Evolutionary conservation across 2,113 vertebrate genomes (phyloP).

Genomic region (human): DNA sequence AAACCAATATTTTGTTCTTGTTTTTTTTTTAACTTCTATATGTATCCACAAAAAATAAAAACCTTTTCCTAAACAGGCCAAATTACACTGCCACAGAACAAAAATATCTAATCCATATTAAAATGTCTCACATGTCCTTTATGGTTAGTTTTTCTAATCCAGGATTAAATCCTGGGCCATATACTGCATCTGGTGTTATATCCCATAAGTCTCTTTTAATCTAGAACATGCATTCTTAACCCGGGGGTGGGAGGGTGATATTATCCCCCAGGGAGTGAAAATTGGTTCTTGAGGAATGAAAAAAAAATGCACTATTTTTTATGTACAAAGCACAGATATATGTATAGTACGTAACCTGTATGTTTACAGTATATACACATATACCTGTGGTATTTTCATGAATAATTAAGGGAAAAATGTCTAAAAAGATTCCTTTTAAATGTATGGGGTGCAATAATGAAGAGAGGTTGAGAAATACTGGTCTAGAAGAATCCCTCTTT

Average conservation of each 20-base stretch:
- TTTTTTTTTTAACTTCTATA: background rate
- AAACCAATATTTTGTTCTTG: background rate
- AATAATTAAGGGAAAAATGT: background rate
- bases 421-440: background rate
- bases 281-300: background rate
- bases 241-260: background rate
- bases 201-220: background rate
- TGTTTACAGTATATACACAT: background rate
- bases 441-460: background rate
- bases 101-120: constrained; percentile 7
- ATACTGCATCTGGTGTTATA: background rate
- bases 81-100: background rate
- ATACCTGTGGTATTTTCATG: background rate
- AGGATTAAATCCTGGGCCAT: background rate
- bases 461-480: background rate
- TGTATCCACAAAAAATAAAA: background rate
- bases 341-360: background rate
- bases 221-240: background rate
- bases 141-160: background rate
- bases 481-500: background rate
- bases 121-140: constrained; percentile 14
- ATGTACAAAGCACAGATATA: background rate
- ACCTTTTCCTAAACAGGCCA: background rate
- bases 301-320: background rate
- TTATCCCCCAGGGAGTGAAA: background rate